Base-by-base conservation (phyloP, 2,888 invertebrate species). In the Tenthredo distinguenda region DNA sequence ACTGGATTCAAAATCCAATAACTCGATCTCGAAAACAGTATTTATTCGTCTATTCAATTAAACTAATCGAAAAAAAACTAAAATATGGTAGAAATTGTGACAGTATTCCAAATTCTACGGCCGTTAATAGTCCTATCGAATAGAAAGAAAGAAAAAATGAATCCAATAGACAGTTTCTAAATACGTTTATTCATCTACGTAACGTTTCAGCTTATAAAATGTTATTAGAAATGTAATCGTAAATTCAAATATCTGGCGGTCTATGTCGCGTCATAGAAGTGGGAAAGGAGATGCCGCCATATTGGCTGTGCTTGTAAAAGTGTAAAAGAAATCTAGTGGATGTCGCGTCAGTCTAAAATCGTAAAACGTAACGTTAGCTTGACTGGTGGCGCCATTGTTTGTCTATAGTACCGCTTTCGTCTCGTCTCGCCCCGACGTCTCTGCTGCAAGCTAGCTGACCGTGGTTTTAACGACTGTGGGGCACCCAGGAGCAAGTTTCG, bases 401-500 rank as follows among this genome's bases (percentile, higher is more conserved):
- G 6, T 18, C 1, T 18, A 68, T 18, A 68, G 0, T 18, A 4
- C 68, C 68, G 68, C 26, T 18, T 68, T 34, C 68, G 68, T 68
- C 68, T 15, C 18, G 68, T 62, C 68, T 68, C 68, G 68, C 6
- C 15, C 26, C 68, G 34, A 68, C 68, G 68, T 31, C 18, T 34
- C 26, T 34, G 18, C 68, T 34, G n/a, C 5, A 12, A 15, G 31
- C 68, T 15, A 34, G 68, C 26, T 26, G 34, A 34, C 68, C 34
- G 26, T 26, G 34, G 18, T 68, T 68, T 68, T 68, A 21, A 68
- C 34, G 62, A 68, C 68, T 34, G 68, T 68, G 68, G 26, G 21
- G 62, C 62, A 62, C 62, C 62, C 26, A 62, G 62, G 9, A 94
- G 94, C 94, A 94, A 94, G 94, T 94, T 94, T 95, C 94, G 95